Evolutionary conservation across 1,140 invertebrate genomes (phyloP).

Genomic region (Caenorhabditis inopinata): DNA sequence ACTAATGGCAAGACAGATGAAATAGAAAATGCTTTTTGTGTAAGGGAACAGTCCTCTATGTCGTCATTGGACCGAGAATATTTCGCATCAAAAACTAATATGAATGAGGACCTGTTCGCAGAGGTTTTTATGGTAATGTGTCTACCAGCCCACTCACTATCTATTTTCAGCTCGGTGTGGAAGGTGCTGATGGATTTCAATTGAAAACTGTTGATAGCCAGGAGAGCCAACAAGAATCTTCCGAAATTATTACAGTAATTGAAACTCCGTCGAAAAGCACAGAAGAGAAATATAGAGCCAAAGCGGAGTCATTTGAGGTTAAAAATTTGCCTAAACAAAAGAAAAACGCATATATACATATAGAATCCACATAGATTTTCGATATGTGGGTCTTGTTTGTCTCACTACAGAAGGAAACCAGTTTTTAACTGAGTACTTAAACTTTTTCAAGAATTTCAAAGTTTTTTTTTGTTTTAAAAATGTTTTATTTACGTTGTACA

Average conservation of each 20-base stretch:
- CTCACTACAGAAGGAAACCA: no score
- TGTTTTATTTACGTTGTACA: no score
- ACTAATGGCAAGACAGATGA: neutral
- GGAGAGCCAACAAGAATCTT: neutral
- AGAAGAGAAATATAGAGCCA: neutral
- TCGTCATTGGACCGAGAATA: conserved; percentile 10
- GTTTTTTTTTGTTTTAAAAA: no score
- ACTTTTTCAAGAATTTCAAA: no score
- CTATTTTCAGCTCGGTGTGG: neutral
- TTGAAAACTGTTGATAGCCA: neutral
- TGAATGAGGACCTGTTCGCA: neutral
- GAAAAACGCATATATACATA: no score
- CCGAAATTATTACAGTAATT: neutral
- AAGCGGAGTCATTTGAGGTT: neutral
- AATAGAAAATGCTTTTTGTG: neutral
- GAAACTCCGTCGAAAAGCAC: neutral
- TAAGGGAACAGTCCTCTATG: conserved; percentile 11
- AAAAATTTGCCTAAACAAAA: no score
- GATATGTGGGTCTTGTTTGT: no score
- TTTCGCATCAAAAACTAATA: neutral
- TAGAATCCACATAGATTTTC: no score
- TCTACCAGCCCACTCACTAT: neutral
- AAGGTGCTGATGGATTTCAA: conserved; percentile 1
- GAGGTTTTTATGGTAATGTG: neutral
- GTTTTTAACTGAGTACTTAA: no score